Conservation (phyloP, 1,140 invertebrate species). For the Lineus longissimus region DNA sequence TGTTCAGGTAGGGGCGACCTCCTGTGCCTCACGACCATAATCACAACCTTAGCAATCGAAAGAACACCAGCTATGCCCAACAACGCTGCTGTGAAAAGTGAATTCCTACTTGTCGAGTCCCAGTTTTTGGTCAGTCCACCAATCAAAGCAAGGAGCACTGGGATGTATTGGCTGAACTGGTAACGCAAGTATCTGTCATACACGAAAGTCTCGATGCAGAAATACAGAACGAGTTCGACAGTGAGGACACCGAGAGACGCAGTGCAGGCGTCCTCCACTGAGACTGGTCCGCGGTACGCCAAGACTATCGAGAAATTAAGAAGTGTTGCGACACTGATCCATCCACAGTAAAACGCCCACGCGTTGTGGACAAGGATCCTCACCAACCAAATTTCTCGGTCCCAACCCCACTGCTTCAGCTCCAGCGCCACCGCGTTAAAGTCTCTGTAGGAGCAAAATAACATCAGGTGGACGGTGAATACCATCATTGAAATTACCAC, state of each 20-base stretch:
- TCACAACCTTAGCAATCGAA: slow-evolving; percentile 13
- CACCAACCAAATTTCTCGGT: slow-evolving; percentile 25
- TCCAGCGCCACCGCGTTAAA: background rate
- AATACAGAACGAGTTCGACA: slow-evolving; percentile 15
- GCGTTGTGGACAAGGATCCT: slow-evolving; percentile 35
- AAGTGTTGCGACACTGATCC: slow-evolving; percentile 28
- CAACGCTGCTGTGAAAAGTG: slow-evolving; percentile 15
- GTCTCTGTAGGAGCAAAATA: slow-evolving; percentile 14
- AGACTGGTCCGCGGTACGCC: slow-evolving; percentile 13
- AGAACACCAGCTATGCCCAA: slow-evolving; percentile 10
- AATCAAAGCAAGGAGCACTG: slow-evolving; percentile 23
- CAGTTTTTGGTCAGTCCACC: slow-evolving; percentile 20
- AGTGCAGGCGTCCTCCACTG: slow-evolving; percentile 10
- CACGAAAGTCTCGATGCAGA: slow-evolving; percentile 19
- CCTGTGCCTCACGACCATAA: slow-evolving; percentile 15
- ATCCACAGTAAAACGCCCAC: slow-evolving; percentile 32
- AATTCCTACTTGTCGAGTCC: slow-evolving; percentile 13
- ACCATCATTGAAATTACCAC: slow-evolving; percentile 8
- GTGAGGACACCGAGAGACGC: slow-evolving; percentile 19
- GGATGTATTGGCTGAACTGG: slow-evolving; percentile 25
- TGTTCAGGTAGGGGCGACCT: slow-evolving; percentile 6
- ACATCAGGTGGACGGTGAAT: slow-evolving; percentile 13
- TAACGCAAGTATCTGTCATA: slow-evolving; percentile 29
- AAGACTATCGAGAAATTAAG: slow-evolving; percentile 31
- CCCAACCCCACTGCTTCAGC: background rate